phyloP scores from a whole-genome alignment of 2,113 vertebrate genomes.

The Saimiri boliviensis region DNA sequence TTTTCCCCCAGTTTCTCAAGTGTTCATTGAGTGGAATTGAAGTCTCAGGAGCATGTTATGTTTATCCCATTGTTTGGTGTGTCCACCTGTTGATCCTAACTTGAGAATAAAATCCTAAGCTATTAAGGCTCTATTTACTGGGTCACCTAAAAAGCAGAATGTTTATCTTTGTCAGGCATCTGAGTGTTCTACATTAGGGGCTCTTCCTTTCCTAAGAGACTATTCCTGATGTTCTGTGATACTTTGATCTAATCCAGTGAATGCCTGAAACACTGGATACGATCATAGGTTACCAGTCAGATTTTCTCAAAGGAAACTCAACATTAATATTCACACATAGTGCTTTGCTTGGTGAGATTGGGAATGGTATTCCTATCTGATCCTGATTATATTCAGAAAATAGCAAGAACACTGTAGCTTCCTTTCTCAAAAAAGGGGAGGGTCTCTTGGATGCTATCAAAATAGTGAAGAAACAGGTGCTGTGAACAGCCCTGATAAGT shows the following conservation, averaged over 20 bases:
- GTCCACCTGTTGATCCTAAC: not conserved
- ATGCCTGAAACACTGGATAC: not conserved
- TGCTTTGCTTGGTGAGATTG: slow-evolving; percentile 6
- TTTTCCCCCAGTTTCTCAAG: not conserved
- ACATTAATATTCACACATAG: not conserved
- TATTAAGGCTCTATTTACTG: not conserved
- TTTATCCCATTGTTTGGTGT: slow-evolving; percentile 23
- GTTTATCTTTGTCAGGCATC: not conserved
- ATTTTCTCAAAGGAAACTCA: slow-evolving; percentile 1
- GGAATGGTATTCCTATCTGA: not conserved
- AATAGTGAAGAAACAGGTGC: not conserved
- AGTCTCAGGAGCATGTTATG: not conserved
- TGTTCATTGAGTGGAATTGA: not conserved
- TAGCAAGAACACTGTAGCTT: not conserved
- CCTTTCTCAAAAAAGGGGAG: not conserved
- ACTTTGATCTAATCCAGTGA: not conserved
- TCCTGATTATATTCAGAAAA: slow-evolving; percentile 9
- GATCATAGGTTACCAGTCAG: not conserved
- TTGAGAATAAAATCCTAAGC: not conserved
- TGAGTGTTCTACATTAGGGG: not conserved
- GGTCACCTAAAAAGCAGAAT: not conserved
- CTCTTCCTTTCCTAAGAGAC: slow-evolving; percentile 17
- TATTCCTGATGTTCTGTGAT: not conserved
- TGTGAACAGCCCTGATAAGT: not conserved
- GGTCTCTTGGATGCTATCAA: not conserved